Percentiles rank a stretch among this genome's conserved stretches.
Evolutionary conservation across 2,888 invertebrate species (phyloP).

Genomic region (Xestia c-nigrum): DNA sequence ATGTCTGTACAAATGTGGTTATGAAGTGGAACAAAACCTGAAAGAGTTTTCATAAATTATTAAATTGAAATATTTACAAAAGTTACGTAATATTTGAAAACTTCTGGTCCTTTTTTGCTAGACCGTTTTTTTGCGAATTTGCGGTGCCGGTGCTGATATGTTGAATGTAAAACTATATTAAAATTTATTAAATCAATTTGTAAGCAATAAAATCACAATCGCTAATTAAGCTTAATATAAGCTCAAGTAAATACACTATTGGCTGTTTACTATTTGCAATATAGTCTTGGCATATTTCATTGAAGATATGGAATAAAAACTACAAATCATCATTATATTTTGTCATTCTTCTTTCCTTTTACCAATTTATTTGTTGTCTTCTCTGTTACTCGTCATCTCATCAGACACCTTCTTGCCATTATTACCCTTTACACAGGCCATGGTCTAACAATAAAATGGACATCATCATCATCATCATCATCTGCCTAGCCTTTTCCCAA

Average conservation of each 20-base stretch:
- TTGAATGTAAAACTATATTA: neutral
- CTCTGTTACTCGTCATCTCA: neutral
- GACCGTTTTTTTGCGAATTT: neutral
- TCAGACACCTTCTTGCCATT: neutral
- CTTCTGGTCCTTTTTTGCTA: neutral
- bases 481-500: too few relatives aligned
- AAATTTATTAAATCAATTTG: neutral
- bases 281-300: neutral
- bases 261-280: neutral
- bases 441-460: too few relatives aligned
- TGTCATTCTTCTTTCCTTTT: neutral
- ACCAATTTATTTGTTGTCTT: neutral
- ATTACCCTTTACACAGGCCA: neutral
- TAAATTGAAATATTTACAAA: neutral
- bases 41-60: slow-evolving; percentile 19
- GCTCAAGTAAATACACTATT: neutral
- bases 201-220: neutral
- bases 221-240: neutral
- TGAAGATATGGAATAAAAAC: neutral
- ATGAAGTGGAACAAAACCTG: slow-evolving; percentile 50
- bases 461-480: too few relatives aligned
- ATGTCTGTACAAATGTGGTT: slow-evolving; percentile 53
- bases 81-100: neutral
- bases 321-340: neutral
- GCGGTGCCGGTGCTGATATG: too few relatives aligned